These are phyloP conservation scores for Ichneumoninae sp. DNA, from an alignment of 2,888 invertebrate genomes.

Conservation along the genomic window DNA sequence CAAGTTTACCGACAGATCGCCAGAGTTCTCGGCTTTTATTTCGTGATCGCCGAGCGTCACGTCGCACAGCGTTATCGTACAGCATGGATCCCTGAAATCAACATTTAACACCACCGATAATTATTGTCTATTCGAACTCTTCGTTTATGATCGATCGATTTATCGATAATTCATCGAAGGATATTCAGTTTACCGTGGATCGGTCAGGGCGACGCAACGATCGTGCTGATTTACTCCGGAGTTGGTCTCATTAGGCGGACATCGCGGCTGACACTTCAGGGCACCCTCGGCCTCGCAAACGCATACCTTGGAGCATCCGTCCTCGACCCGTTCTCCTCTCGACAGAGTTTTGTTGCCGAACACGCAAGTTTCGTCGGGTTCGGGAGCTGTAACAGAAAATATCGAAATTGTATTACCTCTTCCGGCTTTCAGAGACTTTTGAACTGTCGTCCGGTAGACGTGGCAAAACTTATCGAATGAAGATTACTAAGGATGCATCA, in stretches of 20 bases:
- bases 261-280: conserved; percentile 90
- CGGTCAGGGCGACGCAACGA: conserved; percentile 92
- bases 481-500: background rate
- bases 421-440: background rate
- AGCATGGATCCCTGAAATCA: conserved; percentile 90
- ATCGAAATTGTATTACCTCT: background rate
- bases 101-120: background rate
- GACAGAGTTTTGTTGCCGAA: conserved; percentile 90
- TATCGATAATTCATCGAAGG: too few species aligned
- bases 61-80: conserved; percentile 94
- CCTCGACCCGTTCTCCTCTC: conserved; percentile 90
- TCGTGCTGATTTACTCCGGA: conserved; percentile 85
- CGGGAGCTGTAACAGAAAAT: conserved; percentile 72
- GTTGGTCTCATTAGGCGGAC: conserved; percentile 80
- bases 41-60: conserved; percentile 93
- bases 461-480: background rate
- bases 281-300: conserved; percentile 90
- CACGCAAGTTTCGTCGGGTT: conserved; percentile 86
- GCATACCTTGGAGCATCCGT: conserved; percentile 93
- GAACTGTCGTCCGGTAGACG: background rate
- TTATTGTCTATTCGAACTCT: background rate
- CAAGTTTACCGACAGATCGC: conserved; percentile 79
- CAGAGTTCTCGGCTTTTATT: conserved; percentile 79
- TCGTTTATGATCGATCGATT: background rate
- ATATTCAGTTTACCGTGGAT: conserved; percentile 85